phyloP scores from a whole-genome alignment of 2,113 vertebrate genomes.

The Ceratotherium simum region DNA sequence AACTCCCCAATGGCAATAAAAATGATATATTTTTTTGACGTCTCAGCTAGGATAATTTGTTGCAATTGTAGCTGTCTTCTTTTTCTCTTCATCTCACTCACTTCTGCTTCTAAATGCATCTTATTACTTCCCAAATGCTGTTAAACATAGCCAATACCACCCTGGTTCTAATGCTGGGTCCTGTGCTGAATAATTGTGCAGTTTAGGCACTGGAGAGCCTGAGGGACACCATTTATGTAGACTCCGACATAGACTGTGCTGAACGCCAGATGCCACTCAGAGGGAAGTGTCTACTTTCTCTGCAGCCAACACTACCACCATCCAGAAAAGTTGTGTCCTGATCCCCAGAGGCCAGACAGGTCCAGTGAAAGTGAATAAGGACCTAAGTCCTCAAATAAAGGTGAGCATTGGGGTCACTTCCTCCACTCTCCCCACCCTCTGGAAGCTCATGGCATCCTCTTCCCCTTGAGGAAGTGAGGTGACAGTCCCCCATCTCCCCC shows the following conservation, averaged over 20 bases:
- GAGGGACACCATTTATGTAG: neutral
- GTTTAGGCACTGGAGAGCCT: neutral
- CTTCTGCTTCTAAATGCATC: neutral
- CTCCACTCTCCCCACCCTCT: neutral
- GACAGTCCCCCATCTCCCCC: accelerated
- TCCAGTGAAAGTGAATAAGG: neutral
- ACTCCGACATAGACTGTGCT: neutral
- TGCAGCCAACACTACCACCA: neutral
- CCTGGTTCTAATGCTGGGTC: neutral
- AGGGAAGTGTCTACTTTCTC: neutral
- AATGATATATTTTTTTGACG: neutral
- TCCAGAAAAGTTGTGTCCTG: neutral
- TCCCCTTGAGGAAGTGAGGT: neutral
- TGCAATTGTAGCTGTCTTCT: neutral
- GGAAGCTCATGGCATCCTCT: neutral
- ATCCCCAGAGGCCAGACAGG: neutral
- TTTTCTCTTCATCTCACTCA: neutral
- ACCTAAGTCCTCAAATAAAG: neutral
- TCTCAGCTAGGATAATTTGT: neutral
- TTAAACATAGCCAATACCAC: neutral
- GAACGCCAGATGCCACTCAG: neutral
- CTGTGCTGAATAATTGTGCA: neutral
- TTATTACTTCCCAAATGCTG: neutral
- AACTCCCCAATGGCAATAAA: neutral
- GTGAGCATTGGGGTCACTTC: neutral